Evolutionary conservation across 2,797 vertebrate species (phyloP).

Genomic region (Pangasius djambal): DNA sequence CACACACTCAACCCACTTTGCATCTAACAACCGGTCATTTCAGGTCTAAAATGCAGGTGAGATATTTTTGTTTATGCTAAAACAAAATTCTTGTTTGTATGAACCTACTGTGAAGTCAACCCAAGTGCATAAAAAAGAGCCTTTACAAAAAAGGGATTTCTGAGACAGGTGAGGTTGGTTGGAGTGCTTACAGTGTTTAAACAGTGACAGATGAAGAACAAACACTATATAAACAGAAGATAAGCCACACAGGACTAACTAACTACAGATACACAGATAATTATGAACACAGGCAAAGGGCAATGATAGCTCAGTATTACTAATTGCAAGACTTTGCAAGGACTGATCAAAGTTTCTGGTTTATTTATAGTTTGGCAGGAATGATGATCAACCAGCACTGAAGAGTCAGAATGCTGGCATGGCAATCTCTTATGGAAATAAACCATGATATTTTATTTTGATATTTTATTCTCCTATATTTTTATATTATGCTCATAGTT

Average conservation of each 20-base stretch:
- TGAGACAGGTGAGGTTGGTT: neutral
- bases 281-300: neutral
- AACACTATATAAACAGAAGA: slow-evolving; percentile 4
- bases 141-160: slow-evolving; percentile 2
- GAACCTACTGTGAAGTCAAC: slow-evolving; percentile 1
- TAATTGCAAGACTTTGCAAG: neutral
- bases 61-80: slow-evolving; percentile 19
- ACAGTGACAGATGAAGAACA: neutral
- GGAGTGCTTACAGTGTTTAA: neutral
- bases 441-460: neutral
- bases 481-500: no score
- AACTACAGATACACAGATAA: slow-evolving; percentile 1
- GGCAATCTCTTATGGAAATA: neutral
- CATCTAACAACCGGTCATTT: slow-evolving; percentile 29
- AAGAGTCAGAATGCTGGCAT: neutral
- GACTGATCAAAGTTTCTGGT: neutral
- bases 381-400: neutral
- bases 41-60: slow-evolving; percentile 48
- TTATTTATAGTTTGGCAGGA: neutral
- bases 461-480: no score
- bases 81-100: neutral
- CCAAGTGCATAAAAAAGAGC: slow-evolving; percentile 8
- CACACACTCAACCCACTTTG: slow-evolving; percentile 39
- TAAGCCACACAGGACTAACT: neutral
- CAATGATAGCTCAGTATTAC: neutral